Percentiles rank a stretch among this genome's conserved stretches.
phyloP scores from a whole-genome alignment of 2,797 vertebrate genomes.

The Carcharodon carcharias region DNA sequence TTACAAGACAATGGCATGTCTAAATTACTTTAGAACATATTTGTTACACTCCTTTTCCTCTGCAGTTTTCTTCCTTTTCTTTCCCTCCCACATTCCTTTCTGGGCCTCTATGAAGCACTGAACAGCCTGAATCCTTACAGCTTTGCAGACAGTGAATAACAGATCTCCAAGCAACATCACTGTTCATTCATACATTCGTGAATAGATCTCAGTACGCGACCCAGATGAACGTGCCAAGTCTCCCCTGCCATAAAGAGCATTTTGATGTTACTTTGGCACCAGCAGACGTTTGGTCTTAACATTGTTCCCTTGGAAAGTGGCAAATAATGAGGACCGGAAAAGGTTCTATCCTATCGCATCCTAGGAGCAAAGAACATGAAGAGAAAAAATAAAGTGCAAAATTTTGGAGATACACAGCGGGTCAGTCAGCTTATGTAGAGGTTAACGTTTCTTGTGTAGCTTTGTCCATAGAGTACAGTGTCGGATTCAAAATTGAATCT shows the following conservation, averaged over 20 bases:
- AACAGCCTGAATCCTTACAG: neutral
- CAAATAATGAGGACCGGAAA: neutral
- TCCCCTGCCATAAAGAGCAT: neutral
- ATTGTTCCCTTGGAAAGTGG: neutral
- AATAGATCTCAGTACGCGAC: neutral
- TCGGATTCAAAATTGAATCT: neutral
- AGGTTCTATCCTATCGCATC: neutral
- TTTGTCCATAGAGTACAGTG: neutral
- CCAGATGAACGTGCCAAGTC: neutral
- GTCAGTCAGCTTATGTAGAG: neutral
- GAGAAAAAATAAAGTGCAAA: neutral
- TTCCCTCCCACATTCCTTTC: neutral
- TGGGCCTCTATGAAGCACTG: neutral
- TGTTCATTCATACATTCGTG: neutral
- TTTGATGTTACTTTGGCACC: neutral
- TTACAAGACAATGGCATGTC: too few species aligned
- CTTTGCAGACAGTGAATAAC: neutral
- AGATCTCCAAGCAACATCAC: neutral
- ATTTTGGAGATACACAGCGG: neutral
- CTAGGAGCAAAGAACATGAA: neutral
- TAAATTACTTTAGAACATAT: neutral
- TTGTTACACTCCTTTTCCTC: neutral
- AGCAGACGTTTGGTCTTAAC: neutral
- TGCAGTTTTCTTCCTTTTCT: neutral
- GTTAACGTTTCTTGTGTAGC: neutral